Conservation (phyloP, 2,888 invertebrate species). For the Ashinkailepas kermadecensis region DNA sequence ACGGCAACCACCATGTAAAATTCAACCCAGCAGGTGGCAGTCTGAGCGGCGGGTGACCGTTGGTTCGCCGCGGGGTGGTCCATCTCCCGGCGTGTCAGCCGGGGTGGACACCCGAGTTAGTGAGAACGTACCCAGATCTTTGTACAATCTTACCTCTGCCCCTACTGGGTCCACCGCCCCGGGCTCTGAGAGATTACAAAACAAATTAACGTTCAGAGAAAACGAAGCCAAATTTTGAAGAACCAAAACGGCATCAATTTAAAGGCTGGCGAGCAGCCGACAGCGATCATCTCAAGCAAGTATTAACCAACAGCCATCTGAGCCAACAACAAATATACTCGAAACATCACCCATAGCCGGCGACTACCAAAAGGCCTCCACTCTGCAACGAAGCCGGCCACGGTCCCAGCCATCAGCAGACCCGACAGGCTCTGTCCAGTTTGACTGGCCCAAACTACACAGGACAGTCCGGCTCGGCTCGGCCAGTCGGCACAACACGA, state of each 20-base stretch:
- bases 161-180: constrained; percentile 22
- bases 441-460: not conserved
- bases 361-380: too few species aligned
- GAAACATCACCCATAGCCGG: too few species aligned
- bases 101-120: not conserved
- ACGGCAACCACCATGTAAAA: not conserved
- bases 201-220: constrained; percentile 18
- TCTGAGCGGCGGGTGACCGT: not conserved
- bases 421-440: too few species aligned
- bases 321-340: too few species aligned
- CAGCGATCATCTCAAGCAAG: too few species aligned
- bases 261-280: not conserved
- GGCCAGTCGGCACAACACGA: not conserved
- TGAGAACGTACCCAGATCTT: constrained; percentile 10
- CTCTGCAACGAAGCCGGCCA: too few species aligned
- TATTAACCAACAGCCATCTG: too few species aligned
- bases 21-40: not conserved
- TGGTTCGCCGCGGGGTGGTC: not conserved
- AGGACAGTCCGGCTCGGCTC: not conserved
- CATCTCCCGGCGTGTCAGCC: not conserved
- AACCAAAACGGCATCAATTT: constrained; percentile 16
- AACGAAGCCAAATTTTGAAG: not conserved
- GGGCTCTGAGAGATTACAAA: constrained; percentile 18
- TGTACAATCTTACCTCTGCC: constrained; percentile 22
- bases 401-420: too few species aligned